phyloP scores from a whole-genome alignment of 2,113 vertebrate species.

The Tretioscincus oriximinensis region DNA sequence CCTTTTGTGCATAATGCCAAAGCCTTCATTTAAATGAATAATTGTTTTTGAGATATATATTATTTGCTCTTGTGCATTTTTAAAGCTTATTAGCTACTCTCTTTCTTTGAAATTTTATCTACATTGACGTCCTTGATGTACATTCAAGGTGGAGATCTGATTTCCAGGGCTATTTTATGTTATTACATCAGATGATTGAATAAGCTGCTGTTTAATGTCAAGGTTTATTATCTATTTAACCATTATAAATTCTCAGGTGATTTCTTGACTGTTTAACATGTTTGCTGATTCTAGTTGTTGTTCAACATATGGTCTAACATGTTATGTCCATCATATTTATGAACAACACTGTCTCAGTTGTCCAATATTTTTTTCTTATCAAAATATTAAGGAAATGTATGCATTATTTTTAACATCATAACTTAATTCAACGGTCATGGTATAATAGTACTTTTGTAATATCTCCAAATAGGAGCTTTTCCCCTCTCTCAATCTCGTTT shows the following conservation, averaged over 20 bases:
- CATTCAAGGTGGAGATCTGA: not conserved
- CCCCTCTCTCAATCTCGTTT: slow-evolving; percentile 12
- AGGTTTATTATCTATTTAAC: not conserved
- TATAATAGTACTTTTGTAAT: slow-evolving; percentile 30
- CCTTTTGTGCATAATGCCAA: not conserved
- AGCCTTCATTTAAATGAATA: not conserved
- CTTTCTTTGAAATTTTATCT: slow-evolving; percentile 9
- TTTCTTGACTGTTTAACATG: not conserved
- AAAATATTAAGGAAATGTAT: slow-evolving; percentile 27
- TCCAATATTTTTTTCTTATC: not conserved
- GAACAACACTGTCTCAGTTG: not conserved
- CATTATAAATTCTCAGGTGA: slow-evolving; percentile 4
- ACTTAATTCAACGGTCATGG: slow-evolving; percentile 34
- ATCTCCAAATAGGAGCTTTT: slow-evolving; percentile 18
- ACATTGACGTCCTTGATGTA: not conserved
- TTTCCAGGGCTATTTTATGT: slow-evolving; percentile 31
- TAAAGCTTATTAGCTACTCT: slow-evolving; percentile 22
- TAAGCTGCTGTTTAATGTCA: slow-evolving; percentile 23
- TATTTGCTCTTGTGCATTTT: slow-evolving; percentile 5
- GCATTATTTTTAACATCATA: slow-evolving; percentile 37
- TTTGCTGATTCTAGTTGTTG: not conserved
- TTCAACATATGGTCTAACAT: slow-evolving; percentile 4
- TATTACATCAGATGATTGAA: slow-evolving; percentile 20
- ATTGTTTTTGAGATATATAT: not conserved
- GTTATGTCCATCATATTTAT: not conserved